Base-by-base conservation (phyloP, 2,888 invertebrate species). In the Ephialtes manifestator region DNA sequence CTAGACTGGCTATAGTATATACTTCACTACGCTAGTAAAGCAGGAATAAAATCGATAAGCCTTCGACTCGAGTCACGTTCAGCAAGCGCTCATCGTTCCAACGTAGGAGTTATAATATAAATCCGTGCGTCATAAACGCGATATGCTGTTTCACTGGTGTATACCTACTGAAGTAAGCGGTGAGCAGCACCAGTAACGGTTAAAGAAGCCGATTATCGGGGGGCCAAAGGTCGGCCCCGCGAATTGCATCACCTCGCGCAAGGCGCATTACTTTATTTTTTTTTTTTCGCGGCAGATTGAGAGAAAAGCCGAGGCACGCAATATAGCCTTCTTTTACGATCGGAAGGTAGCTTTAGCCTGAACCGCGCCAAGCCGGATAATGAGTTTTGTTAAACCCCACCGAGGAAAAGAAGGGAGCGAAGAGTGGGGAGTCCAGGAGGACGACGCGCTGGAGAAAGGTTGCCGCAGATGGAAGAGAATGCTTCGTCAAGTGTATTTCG, bases 321-420 rank as follows among this genome's bases (percentile, higher is more conserved):
- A 84, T 84, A 84, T 84, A 81, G 81, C 77, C 81, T 76, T 77
- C 77, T 84, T 84, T 84, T 84, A 81, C 81, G 84, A 84, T 84
- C 81, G 77, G 24, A 77, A 68, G 76, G 81, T 81, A 81, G 81
- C 72, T 80, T 63, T 39, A 39, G 35, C 65, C 48, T 43, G 68
- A 74, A 74, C 72, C 74, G 72, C 76, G 58, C 65, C 77, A 65
- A 43, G 77, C 70, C 43, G 70, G 60, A 35, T 75, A 84, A 84
- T 76, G 76, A 76, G 76, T 76, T 76, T 76, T 39, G 76, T 76
- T 76, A 65, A 76, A 48, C 76, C 65, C 63, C 60, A 46, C 65
- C 31, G 75, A 75, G 24, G 5, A 31, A 55, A n/a, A 39, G 28
- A 35, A 46, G 71, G 43, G 71, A 28, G 35, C 76, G 65, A 55